A percentile compares a stretch with the other conserved stretches of the same genome.
Conservation (phyloP, 1,140 invertebrate species). For the Hylyphantes graminicola region DNA sequence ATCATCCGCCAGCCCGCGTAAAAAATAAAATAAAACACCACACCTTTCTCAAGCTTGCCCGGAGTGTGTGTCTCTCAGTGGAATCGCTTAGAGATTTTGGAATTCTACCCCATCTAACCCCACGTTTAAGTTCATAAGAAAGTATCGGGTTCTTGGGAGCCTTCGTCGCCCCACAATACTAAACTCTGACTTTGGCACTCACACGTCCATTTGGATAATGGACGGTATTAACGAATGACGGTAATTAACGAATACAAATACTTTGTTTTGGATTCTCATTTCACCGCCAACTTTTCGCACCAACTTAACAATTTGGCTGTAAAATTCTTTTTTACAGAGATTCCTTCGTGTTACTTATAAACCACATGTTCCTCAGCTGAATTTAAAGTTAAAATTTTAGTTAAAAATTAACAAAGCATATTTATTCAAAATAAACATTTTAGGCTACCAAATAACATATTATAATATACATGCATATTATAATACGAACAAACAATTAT, state of each 20-base stretch:
- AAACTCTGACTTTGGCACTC: slow-evolving; percentile 9
- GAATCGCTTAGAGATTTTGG: slow-evolving; percentile 44
- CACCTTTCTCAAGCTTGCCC: slow-evolving; percentile 25
- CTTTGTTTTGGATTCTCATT: slow-evolving; percentile 34
- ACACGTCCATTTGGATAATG: slow-evolving; percentile 23
- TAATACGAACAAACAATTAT: no score
- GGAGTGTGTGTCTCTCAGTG: background rate
- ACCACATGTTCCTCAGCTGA: no score
- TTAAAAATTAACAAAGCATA: no score
- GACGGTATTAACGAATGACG: no score
- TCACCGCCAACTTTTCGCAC: background rate
- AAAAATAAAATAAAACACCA: background rate
- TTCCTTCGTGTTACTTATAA: no score
- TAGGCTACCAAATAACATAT: no score
- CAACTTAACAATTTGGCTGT: slow-evolving; percentile 15
- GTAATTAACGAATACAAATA: slow-evolving; percentile 45
- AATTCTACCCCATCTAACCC: slow-evolving; percentile 48
- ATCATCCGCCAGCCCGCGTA: background rate
- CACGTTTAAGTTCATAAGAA: slow-evolving; percentile 39
- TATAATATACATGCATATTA: no score
- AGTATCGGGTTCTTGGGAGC: slow-evolving; percentile 32
- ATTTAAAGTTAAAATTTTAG: no score
- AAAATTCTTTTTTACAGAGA: no score
- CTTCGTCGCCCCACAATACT: slow-evolving; percentile 24
- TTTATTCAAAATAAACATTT: no score